These are phyloP conservation scores for Ashinkailepas kermadecensis DNA, from an alignment of 2,888 invertebrate genomes.

Conservation along the genomic window DNA sequence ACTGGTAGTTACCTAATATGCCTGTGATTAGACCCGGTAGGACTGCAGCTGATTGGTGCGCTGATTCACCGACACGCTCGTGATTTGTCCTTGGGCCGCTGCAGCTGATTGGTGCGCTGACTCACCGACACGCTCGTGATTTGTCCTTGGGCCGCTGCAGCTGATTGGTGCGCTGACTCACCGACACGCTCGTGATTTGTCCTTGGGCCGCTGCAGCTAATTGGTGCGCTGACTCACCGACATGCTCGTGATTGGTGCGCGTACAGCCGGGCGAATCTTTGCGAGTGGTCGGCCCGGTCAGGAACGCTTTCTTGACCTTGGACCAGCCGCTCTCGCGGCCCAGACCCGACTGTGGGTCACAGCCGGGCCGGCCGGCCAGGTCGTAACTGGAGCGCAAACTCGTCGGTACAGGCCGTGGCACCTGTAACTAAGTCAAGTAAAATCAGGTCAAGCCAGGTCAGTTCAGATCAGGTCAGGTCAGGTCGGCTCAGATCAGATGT, in stretches of 20 bases:
- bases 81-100: too few relatives aligned
- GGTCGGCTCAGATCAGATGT: too few relatives aligned
- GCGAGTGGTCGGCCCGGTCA: constrained; percentile 42
- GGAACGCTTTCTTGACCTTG: constrained; percentile 63
- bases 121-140: constrained; percentile 26
- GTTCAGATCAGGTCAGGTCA: too few relatives aligned
- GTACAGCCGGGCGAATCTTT: constrained; percentile 10
- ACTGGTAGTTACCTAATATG: constrained; percentile 23
- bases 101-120: background rate
- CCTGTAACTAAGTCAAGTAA: too few relatives aligned
- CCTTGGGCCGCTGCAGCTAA: background rate
- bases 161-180: too few relatives aligned
- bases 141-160: constrained; percentile 16
- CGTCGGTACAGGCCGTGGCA: background rate
- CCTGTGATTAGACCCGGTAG: background rate
- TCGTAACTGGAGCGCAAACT: background rate
- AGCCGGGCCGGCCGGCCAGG: too few relatives aligned
- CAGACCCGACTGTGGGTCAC: background rate
- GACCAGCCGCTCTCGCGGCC: constrained; percentile 56
- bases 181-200: too few relatives aligned
- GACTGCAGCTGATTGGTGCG: too few relatives aligned
- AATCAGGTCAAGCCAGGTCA: too few relatives aligned
- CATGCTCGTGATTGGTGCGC: constrained; percentile 25
- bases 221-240: constrained; percentile 21
- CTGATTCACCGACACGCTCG: too few relatives aligned